Evolutionary conservation across 1,140 invertebrate species (phyloP).

Genomic region (Drosophila sulfurigaster): DNA sequence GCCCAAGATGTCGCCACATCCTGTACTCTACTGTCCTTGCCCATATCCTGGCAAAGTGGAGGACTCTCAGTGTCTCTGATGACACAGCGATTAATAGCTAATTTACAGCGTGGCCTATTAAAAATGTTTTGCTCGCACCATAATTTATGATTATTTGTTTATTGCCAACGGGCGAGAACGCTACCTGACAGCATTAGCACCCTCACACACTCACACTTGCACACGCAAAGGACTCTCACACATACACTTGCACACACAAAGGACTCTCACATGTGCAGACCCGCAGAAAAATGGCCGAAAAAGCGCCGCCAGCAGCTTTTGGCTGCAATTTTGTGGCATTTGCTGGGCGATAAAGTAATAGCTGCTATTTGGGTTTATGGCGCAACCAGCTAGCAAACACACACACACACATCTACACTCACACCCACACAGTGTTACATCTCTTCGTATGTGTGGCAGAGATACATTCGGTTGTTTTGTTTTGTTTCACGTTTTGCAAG

Average conservation of each 20-base stretch:
- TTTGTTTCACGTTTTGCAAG: not conserved
- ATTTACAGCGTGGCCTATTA: slow-evolving; percentile 70
- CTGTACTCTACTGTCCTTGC: not conserved
- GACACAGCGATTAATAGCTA: slow-evolving; percentile 72
- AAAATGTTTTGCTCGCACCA: slow-evolving; percentile 61
- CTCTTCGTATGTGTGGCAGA: not conserved
- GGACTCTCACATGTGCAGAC: slow-evolving; percentile 12
- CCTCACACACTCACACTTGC: not conserved
- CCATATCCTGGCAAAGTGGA: not conserved
- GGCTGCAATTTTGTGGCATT: slow-evolving; percentile 79
- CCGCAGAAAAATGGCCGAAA: slow-evolving; percentile 30
- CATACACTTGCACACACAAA: not conserved
- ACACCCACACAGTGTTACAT: not conserved
- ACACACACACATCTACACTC: slow-evolving; percentile 1
- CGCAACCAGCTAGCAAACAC: slow-evolving; percentile 25
- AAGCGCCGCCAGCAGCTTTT: slow-evolving; percentile 74
- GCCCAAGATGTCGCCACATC: not conserved
- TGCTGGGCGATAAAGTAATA: slow-evolving; percentile 76
- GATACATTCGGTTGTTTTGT: not conserved
- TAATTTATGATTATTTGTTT: slow-evolving; percentile 83
- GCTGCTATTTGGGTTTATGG: slow-evolving; percentile 76
- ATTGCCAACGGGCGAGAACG: slow-evolving; percentile 60
- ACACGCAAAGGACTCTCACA: slow-evolving; percentile 4
- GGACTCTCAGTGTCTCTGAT: slow-evolving; percentile 3
- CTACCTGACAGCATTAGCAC: slow-evolving; percentile 68